Percentiles rank a stretch among this genome's conserved stretches.
Conservation (phyloP, 2,797 vertebrate species). For the Myotis findleyi region DNA sequence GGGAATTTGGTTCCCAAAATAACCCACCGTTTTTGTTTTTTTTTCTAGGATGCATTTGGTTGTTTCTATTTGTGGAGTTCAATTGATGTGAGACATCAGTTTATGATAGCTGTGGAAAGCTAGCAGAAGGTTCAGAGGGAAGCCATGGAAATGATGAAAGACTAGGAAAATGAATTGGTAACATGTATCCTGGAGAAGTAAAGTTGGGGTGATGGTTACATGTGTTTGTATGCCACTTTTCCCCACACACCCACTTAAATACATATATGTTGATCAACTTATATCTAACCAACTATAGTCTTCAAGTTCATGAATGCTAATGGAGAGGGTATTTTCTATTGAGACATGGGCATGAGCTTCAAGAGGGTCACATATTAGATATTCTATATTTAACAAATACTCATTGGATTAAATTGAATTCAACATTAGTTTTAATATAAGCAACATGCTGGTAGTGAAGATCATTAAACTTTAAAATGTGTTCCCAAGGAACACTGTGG, state of each 20-base stretch:
- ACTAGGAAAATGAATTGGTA: slow-evolving; percentile 5
- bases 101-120: slow-evolving; percentile 56
- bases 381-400: neutral
- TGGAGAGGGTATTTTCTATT: neutral
- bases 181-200: neutral
- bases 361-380: neutral
- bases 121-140: slow-evolving; percentile 59
- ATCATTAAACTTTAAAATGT: slow-evolving; percentile 73
- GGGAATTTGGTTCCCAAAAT: neutral
- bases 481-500: slow-evolving; percentile 52
- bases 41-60: slow-evolving; percentile 14
- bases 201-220: neutral
- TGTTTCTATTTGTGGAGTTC: slow-evolving; percentile 64
- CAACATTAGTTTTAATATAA: slow-evolving; percentile 46
- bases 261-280: neutral
- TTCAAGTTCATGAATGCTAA: neutral
- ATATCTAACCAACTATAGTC: neutral
- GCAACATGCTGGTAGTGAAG: slow-evolving; percentile 6
- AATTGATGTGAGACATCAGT: neutral
- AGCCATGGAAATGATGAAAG: slow-evolving; percentile 21
- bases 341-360: neutral
- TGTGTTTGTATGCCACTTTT: neutral
- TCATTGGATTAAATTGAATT: slow-evolving; percentile 49
- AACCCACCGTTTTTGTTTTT: neutral
- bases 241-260: neutral